These are phyloP conservation scores for Diarsia dahlii DNA, from an alignment of 2,888 invertebrate genomes.

Conservation along the genomic window DNA sequence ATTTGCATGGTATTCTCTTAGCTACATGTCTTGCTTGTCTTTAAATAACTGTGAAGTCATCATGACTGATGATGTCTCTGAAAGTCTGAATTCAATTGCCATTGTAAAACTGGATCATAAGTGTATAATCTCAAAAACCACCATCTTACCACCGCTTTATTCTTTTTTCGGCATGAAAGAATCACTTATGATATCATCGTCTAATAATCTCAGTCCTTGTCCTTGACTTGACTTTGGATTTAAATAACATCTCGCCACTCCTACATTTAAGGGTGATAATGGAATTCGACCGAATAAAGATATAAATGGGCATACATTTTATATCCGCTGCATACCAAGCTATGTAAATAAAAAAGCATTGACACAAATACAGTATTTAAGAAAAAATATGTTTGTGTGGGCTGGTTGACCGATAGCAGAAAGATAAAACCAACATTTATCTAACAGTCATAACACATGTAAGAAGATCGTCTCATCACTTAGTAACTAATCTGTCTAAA, in stretches of 20 bases:
- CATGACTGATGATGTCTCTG: not conserved
- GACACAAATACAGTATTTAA: slow-evolving; percentile 6
- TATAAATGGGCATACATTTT: not conserved
- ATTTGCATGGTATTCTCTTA: not conserved
- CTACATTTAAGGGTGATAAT: slow-evolving; percentile 12
- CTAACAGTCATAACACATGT: slow-evolving; percentile 10
- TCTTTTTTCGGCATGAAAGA: slow-evolving; percentile 6
- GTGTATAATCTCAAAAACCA: slow-evolving; percentile 19
- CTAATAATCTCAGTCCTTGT: slow-evolving; percentile 56
- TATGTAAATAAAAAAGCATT: not conserved
- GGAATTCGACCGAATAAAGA: slow-evolving; percentile 3
- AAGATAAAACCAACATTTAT: slow-evolving; percentile 34
- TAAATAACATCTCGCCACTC: slow-evolving; percentile 7
- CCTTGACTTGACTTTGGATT: slow-evolving; percentile 49
- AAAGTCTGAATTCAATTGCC: not conserved
- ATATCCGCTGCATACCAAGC: not conserved
- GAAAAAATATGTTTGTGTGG: slow-evolving; percentile 16
- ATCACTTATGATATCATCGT: slow-evolving; percentile 64
- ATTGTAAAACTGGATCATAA: slow-evolving; percentile 8
- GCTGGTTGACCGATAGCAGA: slow-evolving; percentile 32
- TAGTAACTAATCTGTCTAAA: slow-evolving; percentile 12
- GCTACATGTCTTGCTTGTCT: not conserved
- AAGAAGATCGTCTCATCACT: slow-evolving; percentile 10
- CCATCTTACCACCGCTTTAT: not conserved
- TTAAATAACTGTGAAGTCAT: not conserved